Evolutionary conservation across 1,140 invertebrate species (phyloP).

Genomic region (Eubasilissa regina): DNA sequence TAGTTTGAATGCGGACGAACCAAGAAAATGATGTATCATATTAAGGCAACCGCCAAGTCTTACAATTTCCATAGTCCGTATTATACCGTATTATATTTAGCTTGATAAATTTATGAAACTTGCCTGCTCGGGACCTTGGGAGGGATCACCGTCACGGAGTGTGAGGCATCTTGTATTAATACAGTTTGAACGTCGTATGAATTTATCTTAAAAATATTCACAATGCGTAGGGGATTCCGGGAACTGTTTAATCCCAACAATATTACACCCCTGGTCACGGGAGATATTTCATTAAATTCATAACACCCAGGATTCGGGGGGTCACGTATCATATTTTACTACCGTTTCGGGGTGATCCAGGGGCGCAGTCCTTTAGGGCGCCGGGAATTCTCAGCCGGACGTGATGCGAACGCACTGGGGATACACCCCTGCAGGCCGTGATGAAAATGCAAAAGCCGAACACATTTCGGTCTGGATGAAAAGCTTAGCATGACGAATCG

Average conservation of each 20-base stretch:
- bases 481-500: conserved; percentile 33
- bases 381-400: conserved; percentile 42
- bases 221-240: conserved; percentile 21
- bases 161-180: neutral
- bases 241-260: conserved; percentile 43
- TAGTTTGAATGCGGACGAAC: too few relatives aligned
- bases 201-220: conserved; percentile 47
- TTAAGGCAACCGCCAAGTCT: too few relatives aligned
- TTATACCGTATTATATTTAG: too few relatives aligned
- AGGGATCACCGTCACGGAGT: neutral
- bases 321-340: conserved; percentile 55
- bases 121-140: too few relatives aligned
- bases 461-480: conserved; percentile 32
- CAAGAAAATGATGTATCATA: too few relatives aligned
- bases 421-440: conserved; percentile 29
- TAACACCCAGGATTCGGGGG: conserved; percentile 41
- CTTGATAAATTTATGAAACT: too few relatives aligned
- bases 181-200: neutral
- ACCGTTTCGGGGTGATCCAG: conserved; percentile 24
- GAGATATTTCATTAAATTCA: conserved; percentile 58
- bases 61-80: too few relatives aligned
- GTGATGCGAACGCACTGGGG: conserved; percentile 31
- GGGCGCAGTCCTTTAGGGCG: conserved; percentile 25
- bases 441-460: conserved; percentile 43
- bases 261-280: conserved; percentile 45